Base-by-base conservation (phyloP, 2,888 invertebrate species). In the Plebejus anna region DNA sequence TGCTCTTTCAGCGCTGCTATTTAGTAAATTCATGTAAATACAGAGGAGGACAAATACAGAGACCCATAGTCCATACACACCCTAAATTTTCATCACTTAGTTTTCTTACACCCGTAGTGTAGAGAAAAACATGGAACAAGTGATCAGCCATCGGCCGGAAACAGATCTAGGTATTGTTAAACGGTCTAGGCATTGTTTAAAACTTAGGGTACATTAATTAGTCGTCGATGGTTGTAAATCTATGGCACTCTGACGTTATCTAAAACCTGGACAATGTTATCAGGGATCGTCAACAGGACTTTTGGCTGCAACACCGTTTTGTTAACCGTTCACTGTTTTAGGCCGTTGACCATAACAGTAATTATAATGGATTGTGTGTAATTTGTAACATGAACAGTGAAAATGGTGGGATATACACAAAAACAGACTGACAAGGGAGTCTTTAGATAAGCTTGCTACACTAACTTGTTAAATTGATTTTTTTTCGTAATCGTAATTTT, bases 341-440 rank as follows among this genome's bases (percentile, higher is more conserved):
- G 73, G 73, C 51, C 73, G 55, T 32, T 73, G 73, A 55, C 73
- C 73, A 55, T 55, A 73, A 73, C 51, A 55, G 72, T 42, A 72
- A n/a, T 7, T n/a, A 70, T 47, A 28, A 72, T 72, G 71, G 22
- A 22, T 59, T 22, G 59, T 22, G 0, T 7, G 11, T 28, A 11
- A 4, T 4, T 28, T 61, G 61, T 28, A 28, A 61, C 61, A 61
- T 28, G 1, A 61, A 61, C 59, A 59, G 16, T 55, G 55, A 55
- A 55, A 16, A 16, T 51, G 51, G 13, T 55, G 1, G 4, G 2
- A 13, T 13, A 13, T 42, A 42, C 42, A 42, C 2, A 47, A 47
- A 42, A 47, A 47, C 4, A 55, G 16, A 55, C 55, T 55, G 1
- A 55, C 55, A 55, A 55, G 55, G 55, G 13, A 16, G 55, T 55